These are phyloP conservation scores for Epizoanthus scotinus DNA, from an alignment of 92 coral and sea anemone species.

Conservation along the genomic window DNA sequence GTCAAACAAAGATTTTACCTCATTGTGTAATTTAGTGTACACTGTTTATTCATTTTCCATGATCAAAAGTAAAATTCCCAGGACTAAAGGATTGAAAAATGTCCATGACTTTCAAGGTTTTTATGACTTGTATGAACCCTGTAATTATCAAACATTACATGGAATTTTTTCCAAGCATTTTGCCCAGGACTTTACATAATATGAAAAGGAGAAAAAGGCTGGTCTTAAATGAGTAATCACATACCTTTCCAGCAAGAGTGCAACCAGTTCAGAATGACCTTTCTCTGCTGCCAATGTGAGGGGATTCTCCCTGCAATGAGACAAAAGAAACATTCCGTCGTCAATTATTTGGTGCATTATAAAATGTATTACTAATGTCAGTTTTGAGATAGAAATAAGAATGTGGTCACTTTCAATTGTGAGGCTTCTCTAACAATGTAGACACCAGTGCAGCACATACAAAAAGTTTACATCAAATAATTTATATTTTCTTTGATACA, in stretches of 20 bases:
- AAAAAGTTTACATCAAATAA: too few relatives aligned
- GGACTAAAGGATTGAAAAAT: too few relatives aligned
- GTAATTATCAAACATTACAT: too few relatives aligned
- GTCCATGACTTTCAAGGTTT: too few relatives aligned
- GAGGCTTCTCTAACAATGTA: background rate
- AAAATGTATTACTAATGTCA: background rate
- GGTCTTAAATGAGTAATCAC: background rate
- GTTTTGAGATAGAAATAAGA: background rate
- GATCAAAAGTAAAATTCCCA: too few relatives aligned
- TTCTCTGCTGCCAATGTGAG: constrained; percentile 94
- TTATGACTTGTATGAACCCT: too few relatives aligned
- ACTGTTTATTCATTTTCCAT: too few relatives aligned
- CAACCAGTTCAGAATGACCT: constrained; percentile 90
- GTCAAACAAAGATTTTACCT: too few relatives aligned
- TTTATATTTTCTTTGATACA: too few relatives aligned
- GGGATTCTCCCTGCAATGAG: constrained; percentile 83
- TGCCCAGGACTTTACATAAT: too few relatives aligned
- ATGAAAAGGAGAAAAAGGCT: background rate
- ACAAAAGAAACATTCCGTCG: constrained; percentile 6
- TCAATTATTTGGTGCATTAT: background rate
- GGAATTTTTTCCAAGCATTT: too few relatives aligned
- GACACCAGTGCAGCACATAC: background rate
- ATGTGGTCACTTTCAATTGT: background rate
- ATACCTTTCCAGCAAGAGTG: constrained; percentile 74
- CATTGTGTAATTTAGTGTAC: too few relatives aligned